Base-by-base conservation (phyloP, 1,140 invertebrate species). In the Drosophila pectinifera region DNA sequence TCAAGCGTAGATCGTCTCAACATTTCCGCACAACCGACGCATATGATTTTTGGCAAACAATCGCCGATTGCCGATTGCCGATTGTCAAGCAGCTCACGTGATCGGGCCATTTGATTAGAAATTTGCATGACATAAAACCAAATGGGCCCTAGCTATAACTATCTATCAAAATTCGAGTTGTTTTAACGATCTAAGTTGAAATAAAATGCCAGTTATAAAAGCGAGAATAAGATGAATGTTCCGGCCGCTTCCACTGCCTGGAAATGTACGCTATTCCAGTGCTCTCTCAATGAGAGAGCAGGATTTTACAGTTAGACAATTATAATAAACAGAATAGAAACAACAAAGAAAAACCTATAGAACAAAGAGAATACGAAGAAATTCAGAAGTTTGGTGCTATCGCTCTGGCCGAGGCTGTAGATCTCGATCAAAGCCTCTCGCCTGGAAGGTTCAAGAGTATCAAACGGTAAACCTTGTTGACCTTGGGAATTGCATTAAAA, bases 391-490 rank as follows among this genome's bases (percentile, higher is more conserved):
- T 20, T 4, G 13, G 18, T 45, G 5, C 31, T 57, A 45, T 18
- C 3, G 24, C 22, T 26, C 28, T 31, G 20, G 28, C n/a, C 31
- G 14, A 11, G 16, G 0, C 48, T 51, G 48, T 51, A 14, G 2
- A 7, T 36, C 14, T 26, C 20, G 13, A 20, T 5, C 28, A 0
- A 1, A 22, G 18, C 14, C 46, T n/a, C 28, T 20, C 43, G 41
- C 26, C 80, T 34, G 48, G 0, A 20, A 84, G 85, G 85, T 77
- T 86, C 85, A 89, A 90, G 85, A 80, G 42, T 73, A 55, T 31
- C 41, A 62, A 89, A 79, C 84, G 78, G 82, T 89, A 82, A 64
- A 78, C 43, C 41, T 41, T 14, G 84, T 79, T 88, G 49, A 83
- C 79, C 83, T 89, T 88, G 75, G 42, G 24, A 24, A 59, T 42